These are phyloP conservation scores for Pseudonaja textilis DNA, from an alignment of 2,113 vertebrate genomes.

Conservation along the genomic window DNA sequence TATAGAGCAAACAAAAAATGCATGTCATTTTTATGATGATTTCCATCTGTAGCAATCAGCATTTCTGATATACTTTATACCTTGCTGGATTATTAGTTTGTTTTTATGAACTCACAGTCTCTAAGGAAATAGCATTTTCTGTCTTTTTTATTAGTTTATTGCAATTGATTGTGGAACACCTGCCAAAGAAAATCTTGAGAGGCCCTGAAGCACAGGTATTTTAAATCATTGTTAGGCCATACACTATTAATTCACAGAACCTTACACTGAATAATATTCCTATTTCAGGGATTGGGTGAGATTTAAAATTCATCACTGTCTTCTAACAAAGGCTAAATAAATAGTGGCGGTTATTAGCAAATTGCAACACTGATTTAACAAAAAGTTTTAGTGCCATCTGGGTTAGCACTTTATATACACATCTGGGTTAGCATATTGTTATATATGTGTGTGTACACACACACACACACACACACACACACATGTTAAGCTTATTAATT, in stretches of 20 bases:
- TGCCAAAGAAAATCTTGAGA: conserved; percentile 35
- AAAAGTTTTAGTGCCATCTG: neutral
- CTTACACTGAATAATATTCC: conserved; percentile 36
- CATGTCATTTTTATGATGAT: conserved; percentile 57
- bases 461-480: too few species aligned
- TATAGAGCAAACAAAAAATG: conserved; percentile 52
- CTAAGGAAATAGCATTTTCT: conserved; percentile 7
- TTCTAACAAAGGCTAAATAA: conserved; percentile 32
- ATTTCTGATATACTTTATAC: conserved; percentile 39
- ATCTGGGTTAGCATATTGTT: neutral
- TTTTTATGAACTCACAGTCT: conserved; percentile 39
- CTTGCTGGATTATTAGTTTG: conserved; percentile 51
- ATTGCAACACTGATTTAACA: conserved; percentile 21
- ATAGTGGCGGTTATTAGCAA: neutral
- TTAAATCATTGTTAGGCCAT: conserved; percentile 45
- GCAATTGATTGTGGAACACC: conserved; percentile 33
- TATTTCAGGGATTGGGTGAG: conserved; percentile 29
- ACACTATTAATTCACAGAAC: conserved; percentile 21
- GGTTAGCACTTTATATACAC: neutral
- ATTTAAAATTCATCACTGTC: conserved; percentile 11
- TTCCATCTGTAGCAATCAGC: conserved; percentile 31
- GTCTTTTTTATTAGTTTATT: conserved; percentile 37
- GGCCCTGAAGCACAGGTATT: conserved; percentile 27
- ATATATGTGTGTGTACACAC: too few species aligned
- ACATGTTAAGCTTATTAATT: neutral